Percentiles rank a stretch among this genome's conserved stretches.
These are phyloP conservation scores for Stegostoma tigrinum DNA, from an alignment of 2,113 vertebrate genomes.

Conservation along the genomic window DNA sequence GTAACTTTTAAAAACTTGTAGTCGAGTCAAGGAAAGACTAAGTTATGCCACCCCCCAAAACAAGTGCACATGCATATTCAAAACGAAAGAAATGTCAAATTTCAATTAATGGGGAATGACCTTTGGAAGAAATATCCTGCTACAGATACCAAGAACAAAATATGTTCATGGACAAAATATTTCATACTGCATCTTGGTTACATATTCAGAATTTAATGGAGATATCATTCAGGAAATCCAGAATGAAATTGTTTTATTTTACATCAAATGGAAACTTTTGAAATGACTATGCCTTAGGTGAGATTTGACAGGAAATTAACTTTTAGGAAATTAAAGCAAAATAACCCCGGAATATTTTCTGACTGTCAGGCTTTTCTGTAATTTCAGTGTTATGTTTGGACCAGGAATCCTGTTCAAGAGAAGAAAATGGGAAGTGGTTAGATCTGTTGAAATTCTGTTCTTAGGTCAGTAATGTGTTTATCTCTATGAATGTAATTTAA, in stretches of 20 bases:
- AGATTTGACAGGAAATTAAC: neutral
- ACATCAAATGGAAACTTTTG: neutral
- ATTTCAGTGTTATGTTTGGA: neutral
- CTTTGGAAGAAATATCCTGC: neutral
- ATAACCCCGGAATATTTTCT: neutral
- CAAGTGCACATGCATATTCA: neutral
- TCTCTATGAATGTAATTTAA: neutral
- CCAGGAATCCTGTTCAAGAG: neutral
- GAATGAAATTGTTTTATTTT: neutral
- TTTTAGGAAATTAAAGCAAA: neutral
- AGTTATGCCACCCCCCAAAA: neutral
- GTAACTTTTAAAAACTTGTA: neutral
- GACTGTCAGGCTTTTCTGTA: neutral
- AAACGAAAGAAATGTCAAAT: neutral
- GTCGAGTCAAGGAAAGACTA: neutral
- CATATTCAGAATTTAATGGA: neutral
- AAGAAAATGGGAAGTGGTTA: neutral
- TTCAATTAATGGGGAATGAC: neutral
- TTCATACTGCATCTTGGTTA: neutral
- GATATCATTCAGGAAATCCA: neutral
- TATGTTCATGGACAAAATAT: neutral
- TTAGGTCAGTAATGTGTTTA: neutral
- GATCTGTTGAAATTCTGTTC: neutral
- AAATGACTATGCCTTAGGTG: neutral
- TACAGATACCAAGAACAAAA: neutral